Evolutionary conservation across 92 coral and sea anemone genomes (phyloP).

Genomic region (Umimayanthus chanpuru): DNA sequence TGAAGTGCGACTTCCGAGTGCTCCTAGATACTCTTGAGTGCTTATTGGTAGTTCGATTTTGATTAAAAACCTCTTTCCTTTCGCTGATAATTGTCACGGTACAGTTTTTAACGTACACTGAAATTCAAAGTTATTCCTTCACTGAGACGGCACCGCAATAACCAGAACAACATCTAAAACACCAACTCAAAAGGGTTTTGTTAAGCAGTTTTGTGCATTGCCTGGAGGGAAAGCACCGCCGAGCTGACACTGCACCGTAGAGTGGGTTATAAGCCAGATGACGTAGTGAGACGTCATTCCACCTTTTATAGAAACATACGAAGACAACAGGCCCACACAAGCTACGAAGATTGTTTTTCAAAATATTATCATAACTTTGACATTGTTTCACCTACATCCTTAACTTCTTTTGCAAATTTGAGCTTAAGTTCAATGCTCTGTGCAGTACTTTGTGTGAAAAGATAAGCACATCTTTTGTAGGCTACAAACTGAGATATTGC

Average conservation of each 20-base stretch:
- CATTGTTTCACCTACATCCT: background rate
- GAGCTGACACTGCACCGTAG: background rate
- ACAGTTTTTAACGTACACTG: background rate
- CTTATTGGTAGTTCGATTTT: background rate
- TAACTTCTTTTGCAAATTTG: background rate
- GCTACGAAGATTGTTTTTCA: background rate
- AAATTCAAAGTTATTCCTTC: background rate
- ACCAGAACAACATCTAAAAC: background rate
- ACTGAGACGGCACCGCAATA: background rate
- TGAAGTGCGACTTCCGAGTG: background rate
- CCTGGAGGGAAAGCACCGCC: background rate
- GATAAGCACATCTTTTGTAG: background rate
- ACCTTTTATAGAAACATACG: background rate
- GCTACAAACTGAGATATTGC: background rate
- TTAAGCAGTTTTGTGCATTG: background rate
- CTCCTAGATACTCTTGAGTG: background rate
- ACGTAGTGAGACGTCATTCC: background rate
- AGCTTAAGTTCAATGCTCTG: background rate
- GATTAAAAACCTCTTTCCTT: background rate
- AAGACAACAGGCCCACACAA: background rate
- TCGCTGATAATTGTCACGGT: background rate
- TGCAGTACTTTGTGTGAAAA: background rate
- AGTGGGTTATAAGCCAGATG: background rate
- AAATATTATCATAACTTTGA: background rate
- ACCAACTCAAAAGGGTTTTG: background rate